Base-by-base conservation (phyloP, 2,113 vertebrate species). In the Saccopteryx bilineata region DNA sequence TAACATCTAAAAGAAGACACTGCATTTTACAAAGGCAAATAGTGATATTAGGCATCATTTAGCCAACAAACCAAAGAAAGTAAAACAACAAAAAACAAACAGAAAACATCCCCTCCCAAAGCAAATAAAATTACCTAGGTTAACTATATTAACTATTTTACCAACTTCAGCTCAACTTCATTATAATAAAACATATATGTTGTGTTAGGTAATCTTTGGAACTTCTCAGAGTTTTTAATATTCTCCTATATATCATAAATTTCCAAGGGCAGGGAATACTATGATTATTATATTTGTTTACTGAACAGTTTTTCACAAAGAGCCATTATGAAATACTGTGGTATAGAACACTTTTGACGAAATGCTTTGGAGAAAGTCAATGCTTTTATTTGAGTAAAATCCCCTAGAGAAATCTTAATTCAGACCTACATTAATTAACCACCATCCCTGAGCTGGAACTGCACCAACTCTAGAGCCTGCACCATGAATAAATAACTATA, bases 91-190 rank as follows among this genome's bases (percentile, higher is more conserved):
- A 80, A 54, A 78, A 28, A 14, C 69, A 72, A 75, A 80, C 19
- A 58, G 39, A 56, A 50, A 18, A 26, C 65, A 78, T 58, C n/a
- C 19, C 54, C 54, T 28, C 12, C 13, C 60, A 79, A 60, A 80
- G 33, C 80, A 69, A 75, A 86, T 31, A 80, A 65, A 84, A 85
- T 89, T 56, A 95, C 24, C 60, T 61, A 83, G 19, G 54, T 81
- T 78, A 63, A 50, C 58, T 81, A 50, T 54, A n/a, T 80, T 95
- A 89, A 61, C 10, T 80, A 75, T 69, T 21, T 91, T 50, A 52
- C 4, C 4, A 54, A 60, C 69, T 88, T 75, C 50, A 89, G 80
- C 46, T 88, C 24, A 71, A 52, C 28, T 76, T 91, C 58, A 78
- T 72, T 86, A 28, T 82, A 79, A 63, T 48, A 71, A 75, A 52